These are phyloP conservation scores for Lithosia quadra DNA, from an alignment of 2,888 invertebrate genomes.

Conservation along the genomic window DNA sequence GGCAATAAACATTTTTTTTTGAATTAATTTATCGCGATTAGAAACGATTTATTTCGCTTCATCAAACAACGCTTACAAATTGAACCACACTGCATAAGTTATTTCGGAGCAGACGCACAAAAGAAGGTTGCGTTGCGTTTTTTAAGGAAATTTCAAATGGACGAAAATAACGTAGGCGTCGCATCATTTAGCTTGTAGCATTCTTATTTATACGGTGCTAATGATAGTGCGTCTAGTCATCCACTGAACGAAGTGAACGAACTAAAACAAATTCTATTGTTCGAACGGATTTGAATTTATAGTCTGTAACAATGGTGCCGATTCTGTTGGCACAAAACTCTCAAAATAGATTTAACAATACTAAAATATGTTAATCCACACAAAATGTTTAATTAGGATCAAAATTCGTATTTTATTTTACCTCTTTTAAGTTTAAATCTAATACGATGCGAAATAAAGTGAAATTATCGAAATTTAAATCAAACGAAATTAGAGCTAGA, in stretches of 20 bases:
- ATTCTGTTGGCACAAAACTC: neutral
- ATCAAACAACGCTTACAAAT: conserved; percentile 21
- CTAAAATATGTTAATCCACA: neutral
- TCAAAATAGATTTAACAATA: neutral
- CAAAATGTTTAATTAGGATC: neutral
- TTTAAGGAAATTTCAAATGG: conserved; percentile 61
- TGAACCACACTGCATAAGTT: conserved; percentile 45
- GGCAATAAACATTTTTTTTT: too few species aligned
- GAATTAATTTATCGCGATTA: neutral
- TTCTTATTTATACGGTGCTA: conserved; percentile 32
- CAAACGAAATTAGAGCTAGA: neutral
- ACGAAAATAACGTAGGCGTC: conserved; percentile 56
- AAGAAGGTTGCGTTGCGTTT: conserved; percentile 61
- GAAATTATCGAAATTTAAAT: neutral
- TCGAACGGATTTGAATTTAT: conserved; percentile 32
- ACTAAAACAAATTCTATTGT: conserved; percentile 35
- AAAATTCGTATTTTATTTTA: neutral
- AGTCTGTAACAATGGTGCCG: neutral
- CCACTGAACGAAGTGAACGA: conserved; percentile 19
- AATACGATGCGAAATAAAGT: neutral
- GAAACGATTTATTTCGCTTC: neutral
- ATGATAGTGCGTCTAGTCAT: conserved; percentile 34
- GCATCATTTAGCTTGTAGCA: conserved; percentile 47
- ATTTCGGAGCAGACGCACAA: conserved; percentile 63
- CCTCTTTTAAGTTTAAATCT: neutral